Evolutionary conservation across 2,888 invertebrate genomes (phyloP).

Genomic region (Masnerella sp.): DNA sequence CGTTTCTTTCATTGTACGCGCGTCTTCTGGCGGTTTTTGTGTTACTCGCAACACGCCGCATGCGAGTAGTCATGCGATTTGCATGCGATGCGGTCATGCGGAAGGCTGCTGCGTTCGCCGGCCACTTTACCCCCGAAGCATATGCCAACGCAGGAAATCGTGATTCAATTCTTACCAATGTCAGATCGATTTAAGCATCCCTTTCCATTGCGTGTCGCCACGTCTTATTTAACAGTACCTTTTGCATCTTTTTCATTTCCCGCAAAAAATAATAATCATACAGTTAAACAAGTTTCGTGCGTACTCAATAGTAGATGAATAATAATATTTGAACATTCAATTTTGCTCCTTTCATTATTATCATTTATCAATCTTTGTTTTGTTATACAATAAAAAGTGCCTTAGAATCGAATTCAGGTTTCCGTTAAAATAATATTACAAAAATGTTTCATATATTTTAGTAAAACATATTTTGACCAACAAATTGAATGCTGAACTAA

Average conservation of each 20-base stretch:
- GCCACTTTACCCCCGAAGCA: constrained; percentile 37
- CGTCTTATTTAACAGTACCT: not conserved
- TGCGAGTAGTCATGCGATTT: constrained; percentile 53
- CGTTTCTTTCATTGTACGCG: constrained; percentile 47
- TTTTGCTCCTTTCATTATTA: too few species aligned
- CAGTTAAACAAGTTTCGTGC: too few species aligned
- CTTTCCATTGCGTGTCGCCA: constrained; percentile 16
- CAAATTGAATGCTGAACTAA: too few species aligned
- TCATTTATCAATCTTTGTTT: too few species aligned
- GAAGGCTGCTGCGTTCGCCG: constrained; percentile 43
- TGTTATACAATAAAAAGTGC: too few species aligned
- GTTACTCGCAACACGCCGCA: constrained; percentile 33
- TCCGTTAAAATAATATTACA: too few species aligned
- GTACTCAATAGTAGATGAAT: too few species aligned
- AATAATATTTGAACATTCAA: too few species aligned
- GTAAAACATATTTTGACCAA: too few species aligned
- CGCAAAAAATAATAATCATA: too few species aligned
- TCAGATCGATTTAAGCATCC: constrained; percentile 8
- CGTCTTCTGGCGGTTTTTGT: constrained; percentile 35
- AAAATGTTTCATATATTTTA: too few species aligned
- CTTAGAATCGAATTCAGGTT: too few species aligned
- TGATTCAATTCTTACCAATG: constrained; percentile 33
- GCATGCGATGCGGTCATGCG: constrained; percentile 55
- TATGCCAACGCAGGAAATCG: constrained; percentile 49
- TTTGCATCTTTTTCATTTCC: not conserved